These are phyloP conservation scores for Micoletzkya japonica DNA, from an alignment of 2,888 invertebrate genomes.

Conservation along the genomic window DNA sequence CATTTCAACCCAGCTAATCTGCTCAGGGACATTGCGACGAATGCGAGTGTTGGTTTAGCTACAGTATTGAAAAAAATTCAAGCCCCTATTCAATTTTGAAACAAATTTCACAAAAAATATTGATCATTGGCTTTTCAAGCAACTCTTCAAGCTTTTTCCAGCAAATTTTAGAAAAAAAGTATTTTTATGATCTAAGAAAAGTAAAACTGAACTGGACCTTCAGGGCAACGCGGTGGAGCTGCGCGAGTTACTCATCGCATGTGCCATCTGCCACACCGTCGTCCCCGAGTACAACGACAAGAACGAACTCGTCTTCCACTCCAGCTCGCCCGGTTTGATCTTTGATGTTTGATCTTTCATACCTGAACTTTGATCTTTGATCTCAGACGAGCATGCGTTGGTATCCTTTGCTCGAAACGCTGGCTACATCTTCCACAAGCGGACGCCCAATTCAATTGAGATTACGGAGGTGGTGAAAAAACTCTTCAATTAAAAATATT, in stretches of 20 bases:
- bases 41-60: conserved; percentile 22
- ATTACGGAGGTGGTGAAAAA: conserved; percentile 73
- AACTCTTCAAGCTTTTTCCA: too few species aligned
- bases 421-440: conserved; percentile 85
- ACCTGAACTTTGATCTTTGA: not conserved
- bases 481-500: too few species aligned
- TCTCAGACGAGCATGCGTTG: conserved; percentile 88
- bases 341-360: not conserved
- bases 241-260: conserved; percentile 81
- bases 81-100: not conserved
- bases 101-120: not conserved
- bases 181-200: too few species aligned
- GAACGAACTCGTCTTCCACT: conserved; percentile 65
- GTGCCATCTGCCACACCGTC: conserved; percentile 97
- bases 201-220: too few species aligned
- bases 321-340: conserved; percentile 36
- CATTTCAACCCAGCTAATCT: conserved; percentile 31
- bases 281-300: conserved; percentile 77
- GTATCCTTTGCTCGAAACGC: conserved; percentile 85
- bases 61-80: not conserved
- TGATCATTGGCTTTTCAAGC: conserved; percentile 23
- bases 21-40: conserved; percentile 30
- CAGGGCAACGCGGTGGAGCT: conserved; percentile 55
- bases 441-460: conserved; percentile 83
- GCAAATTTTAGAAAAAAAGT: too few species aligned